These are phyloP conservation scores for Sceliomorpha sp. DNA, from an alignment of 2,888 invertebrate species.

Conservation along the genomic window DNA sequence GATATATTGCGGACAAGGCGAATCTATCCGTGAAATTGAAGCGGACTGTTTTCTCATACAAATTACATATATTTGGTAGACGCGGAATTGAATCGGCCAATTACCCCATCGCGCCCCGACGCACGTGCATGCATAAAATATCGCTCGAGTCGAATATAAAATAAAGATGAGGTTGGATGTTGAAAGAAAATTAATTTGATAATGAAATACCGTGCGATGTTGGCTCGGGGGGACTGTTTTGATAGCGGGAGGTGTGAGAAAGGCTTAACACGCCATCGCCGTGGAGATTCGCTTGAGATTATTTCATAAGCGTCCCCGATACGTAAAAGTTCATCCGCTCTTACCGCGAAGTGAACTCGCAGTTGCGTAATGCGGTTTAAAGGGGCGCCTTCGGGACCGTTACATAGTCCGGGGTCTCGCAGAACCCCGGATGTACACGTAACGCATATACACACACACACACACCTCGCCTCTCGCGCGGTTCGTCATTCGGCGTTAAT, in stretches of 20 bases:
- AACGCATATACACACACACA: slow-evolving; percentile 47
- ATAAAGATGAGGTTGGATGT: slow-evolving; percentile 17
- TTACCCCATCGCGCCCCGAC: slow-evolving; percentile 22
- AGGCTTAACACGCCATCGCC: slow-evolving; percentile 60
- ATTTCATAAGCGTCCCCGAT: slow-evolving; percentile 76
- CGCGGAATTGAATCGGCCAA: slow-evolving; percentile 45
- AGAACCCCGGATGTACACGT: slow-evolving; percentile 42
- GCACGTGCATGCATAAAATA: slow-evolving; percentile 3
- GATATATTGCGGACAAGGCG: slow-evolving; percentile 1
- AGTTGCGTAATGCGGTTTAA: slow-evolving; percentile 64
- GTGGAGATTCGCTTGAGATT: slow-evolving; percentile 66
- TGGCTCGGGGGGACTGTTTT: slow-evolving; percentile 35
- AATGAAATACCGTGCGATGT: slow-evolving; percentile 32
- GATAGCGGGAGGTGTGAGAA: slow-evolving; percentile 57
- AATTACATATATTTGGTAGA: slow-evolving; percentile 37
- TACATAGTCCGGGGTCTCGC: slow-evolving; percentile 37
- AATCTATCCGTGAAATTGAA: slow-evolving; percentile 12
- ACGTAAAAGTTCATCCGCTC: slow-evolving; percentile 74
- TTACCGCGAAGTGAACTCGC: slow-evolving; percentile 61
- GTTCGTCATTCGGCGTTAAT: slow-evolving; percentile 44
- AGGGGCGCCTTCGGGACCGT: slow-evolving; percentile 47
- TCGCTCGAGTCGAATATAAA: slow-evolving; percentile 21
- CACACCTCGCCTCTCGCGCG: too few relatives aligned
- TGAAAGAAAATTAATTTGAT: slow-evolving; percentile 47
- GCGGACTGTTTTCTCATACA: slow-evolving; percentile 20